Evolutionary conservation across 1,140 invertebrate species (phyloP).

Genomic region (Laupala kohalensis): DNA sequence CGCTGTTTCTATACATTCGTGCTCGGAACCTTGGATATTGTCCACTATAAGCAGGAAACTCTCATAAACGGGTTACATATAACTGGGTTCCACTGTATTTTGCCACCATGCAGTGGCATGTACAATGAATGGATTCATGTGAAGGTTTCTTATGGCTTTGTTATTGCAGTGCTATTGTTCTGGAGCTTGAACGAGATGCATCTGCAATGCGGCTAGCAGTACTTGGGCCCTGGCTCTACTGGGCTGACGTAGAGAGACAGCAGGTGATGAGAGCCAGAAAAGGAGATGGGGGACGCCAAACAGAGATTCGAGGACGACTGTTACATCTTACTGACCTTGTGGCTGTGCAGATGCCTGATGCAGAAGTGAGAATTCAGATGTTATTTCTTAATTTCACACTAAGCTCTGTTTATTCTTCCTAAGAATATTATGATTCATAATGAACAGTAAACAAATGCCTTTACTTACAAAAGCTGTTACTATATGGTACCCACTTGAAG

Average conservation of each 20-base stretch:
- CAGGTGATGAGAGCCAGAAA: slow-evolving; percentile 50
- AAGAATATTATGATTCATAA: background rate
- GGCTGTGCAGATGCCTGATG: slow-evolving; percentile 28
- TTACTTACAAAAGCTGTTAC: no score
- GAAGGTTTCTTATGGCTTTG: background rate
- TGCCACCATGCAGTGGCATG: no score
- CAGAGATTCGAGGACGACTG: slow-evolving; percentile 33
- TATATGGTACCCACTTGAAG: no score
- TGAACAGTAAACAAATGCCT: no score
- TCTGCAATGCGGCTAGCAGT: slow-evolving; percentile 41
- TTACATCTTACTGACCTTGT: slow-evolving; percentile 46
- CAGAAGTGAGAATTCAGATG: background rate
- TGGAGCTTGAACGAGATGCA: background rate
- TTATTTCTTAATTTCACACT: background rate
- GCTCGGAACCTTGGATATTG: no score
- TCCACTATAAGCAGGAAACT: no score
- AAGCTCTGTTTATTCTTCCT: background rate
- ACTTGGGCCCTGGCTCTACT: slow-evolving; percentile 60
- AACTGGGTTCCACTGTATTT: no score
- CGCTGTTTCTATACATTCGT: no score
- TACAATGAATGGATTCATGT: no score
- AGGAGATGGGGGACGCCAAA: slow-evolving; percentile 34
- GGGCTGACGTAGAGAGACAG: slow-evolving; percentile 60
- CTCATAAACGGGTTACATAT: no score
- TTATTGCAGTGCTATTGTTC: background rate